These are phyloP conservation scores for Drosophila mauritiana DNA, from an alignment of 1,140 invertebrate species.

Conservation along the genomic window DNA sequence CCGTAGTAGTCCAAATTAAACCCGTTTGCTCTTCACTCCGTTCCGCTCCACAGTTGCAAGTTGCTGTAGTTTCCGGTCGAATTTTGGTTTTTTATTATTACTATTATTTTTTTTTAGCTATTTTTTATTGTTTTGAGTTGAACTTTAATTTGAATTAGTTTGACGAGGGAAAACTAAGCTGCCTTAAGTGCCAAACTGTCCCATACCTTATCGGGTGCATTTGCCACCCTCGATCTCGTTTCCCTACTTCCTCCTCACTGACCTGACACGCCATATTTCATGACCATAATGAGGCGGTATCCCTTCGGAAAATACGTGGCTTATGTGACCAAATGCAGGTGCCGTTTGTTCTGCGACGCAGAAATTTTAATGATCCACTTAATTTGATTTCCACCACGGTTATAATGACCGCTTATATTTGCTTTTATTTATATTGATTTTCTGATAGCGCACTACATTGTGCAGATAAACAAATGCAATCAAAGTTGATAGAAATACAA, in stretches of 20 bases:
- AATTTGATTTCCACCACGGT: conserved; percentile 30
- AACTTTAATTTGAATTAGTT: conserved; percentile 62
- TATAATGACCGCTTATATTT: conserved; percentile 6
- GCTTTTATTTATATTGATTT: conserved; percentile 29
- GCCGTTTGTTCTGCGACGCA: conserved; percentile 20
- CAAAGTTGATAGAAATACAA: conserved; percentile 1
- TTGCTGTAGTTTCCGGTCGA: conserved; percentile 59
- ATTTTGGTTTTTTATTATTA: conserved; percentile 46
- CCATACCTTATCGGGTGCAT: conserved; percentile 14
- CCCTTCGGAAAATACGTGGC: conserved; percentile 12
- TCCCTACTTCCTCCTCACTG: not conserved
- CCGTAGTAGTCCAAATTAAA: conserved; percentile 57
- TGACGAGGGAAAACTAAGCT: conserved; percentile 21
- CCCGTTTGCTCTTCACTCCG: conserved; percentile 48
- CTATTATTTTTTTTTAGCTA: conserved; percentile 16
- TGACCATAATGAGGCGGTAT: conserved; percentile 36
- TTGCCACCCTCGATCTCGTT: conserved; percentile 33
- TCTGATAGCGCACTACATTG: conserved; percentile 9
- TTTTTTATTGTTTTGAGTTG: conserved; percentile 35
- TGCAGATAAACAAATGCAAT: conserved; percentile 21
- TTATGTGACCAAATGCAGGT: conserved; percentile 65
- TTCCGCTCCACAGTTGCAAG: conserved; percentile 57
- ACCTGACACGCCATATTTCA: conserved; percentile 36
- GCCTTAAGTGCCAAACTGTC: conserved; percentile 25
- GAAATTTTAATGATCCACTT: conserved; percentile 30